Evolutionary conservation across 2,888 invertebrate genomes (phyloP), one percentile per base, ranked within the genome.

Genomic region (Noctuana brunneofusca): DNA sequence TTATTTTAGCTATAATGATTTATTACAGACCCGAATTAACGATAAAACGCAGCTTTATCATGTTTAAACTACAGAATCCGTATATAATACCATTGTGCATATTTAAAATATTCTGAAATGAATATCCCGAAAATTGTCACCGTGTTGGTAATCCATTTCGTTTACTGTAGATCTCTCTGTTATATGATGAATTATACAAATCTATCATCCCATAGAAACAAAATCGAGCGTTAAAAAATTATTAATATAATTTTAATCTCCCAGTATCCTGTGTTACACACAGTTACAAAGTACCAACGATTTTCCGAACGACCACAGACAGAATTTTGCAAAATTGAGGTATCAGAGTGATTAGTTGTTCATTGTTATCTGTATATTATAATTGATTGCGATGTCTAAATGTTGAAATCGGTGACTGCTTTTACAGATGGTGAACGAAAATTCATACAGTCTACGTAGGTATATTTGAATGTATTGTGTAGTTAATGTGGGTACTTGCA

Each of bases 1-100:
- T 60, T 60, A 54, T 60, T 60, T 60, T 60, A 43, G 46, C 60
- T 48, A 35, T 60, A 60, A 54, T 60, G 48, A 54, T 60, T 60
- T 60, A 60, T 60, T 60, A 54, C 60, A 35, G 53, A 53, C 46
- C 32, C 46, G 46, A 32, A 43, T 52, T 6, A 32, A 32, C 18
- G 11, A 38, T 46, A 59, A 54, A 60, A n/a, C 35, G 16, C 3
- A 6, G n/a, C 50, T 50, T 11, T 8, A 50, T 50, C 8, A 5
- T 32, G 30, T 16, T 52, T 22, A 24, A 27, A 22, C 24, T 3
- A 1, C 8, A 49, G n/a, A 49, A 18, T 41, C 16, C 9, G 41
- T 18, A 41, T 41, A 18, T 41, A 8, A 41, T 38, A 38, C 41
- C 18, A 18, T 18, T 41, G 16, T 41, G 41, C 16, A n/a, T 41